These are phyloP conservation scores for Parotia lawesii DNA, from an alignment of 2,113 vertebrate genomes.

Conservation along the genomic window DNA sequence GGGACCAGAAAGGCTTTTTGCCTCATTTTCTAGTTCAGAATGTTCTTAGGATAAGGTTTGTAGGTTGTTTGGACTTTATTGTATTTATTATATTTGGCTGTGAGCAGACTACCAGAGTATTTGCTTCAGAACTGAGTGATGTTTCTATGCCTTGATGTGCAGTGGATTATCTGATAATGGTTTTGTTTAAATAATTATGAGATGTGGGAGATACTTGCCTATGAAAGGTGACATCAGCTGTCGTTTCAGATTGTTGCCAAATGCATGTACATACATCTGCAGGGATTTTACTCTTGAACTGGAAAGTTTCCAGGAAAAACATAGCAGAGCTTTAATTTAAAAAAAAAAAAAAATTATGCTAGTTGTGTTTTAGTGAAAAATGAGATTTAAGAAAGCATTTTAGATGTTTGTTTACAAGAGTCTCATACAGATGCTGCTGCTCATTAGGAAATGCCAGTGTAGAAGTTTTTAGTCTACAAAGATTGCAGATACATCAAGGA, in stretches of 20 bases:
- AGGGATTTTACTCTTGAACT: neutral
- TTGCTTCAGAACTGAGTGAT: neutral
- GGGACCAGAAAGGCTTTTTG: neutral
- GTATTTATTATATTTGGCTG: neutral
- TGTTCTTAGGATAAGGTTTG: neutral
- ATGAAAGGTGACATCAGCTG: neutral
- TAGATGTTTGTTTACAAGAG: neutral
- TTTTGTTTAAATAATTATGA: neutral
- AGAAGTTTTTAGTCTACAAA: neutral
- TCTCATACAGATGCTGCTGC: neutral
- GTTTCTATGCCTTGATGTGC: neutral
- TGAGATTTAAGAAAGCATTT: neutral
- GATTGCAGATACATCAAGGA: neutral
- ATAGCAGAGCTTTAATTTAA: neutral
- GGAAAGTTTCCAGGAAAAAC: neutral
- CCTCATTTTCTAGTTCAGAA: neutral
- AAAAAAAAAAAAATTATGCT: neutral
- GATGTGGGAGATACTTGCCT: neutral
- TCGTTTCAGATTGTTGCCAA: neutral
- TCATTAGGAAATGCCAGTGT: neutral
- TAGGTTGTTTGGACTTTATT: neutral
- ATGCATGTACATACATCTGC: neutral
- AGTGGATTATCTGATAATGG: neutral
- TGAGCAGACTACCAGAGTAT: neutral
- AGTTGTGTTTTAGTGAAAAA: neutral